Percentiles rank a stretch among this genome's conserved stretches.
These are phyloP conservation scores for Cotesia glomerata DNA, from an alignment of 1,140 invertebrate genomes.

Conservation along the genomic window DNA sequence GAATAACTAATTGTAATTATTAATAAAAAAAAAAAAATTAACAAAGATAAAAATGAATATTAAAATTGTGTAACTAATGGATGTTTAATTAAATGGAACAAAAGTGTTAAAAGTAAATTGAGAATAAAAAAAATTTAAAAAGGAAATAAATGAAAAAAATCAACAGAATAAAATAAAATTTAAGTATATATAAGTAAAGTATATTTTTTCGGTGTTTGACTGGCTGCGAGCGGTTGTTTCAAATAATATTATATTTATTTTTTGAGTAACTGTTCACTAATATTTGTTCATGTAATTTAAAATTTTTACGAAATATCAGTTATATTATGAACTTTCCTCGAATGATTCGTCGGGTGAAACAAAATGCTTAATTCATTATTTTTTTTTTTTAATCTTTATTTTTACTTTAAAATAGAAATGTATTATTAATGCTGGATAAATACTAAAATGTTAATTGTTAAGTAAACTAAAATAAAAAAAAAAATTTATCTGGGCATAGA, in stretches of 20 bases:
- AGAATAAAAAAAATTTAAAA: background rate
- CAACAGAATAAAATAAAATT: background rate
- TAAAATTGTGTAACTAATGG: background rate
- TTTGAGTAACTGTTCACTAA: conserved; percentile 9
- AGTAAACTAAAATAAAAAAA: background rate
- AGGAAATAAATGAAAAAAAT: conserved; percentile 6
- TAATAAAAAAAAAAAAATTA: too few relatives aligned
- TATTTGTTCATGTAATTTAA: conserved; percentile 31
- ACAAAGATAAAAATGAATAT: background rate
- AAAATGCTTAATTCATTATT: background rate
- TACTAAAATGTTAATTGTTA: background rate
- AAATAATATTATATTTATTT: conserved; percentile 35
- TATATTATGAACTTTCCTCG: too few relatives aligned
- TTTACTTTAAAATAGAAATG: conserved; percentile 6
- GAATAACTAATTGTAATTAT: too few relatives aligned
- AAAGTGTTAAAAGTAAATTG: background rate
- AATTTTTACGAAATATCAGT: conserved; percentile 10
- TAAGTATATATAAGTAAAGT: too few relatives aligned
- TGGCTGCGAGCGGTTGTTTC: conserved; percentile 45
- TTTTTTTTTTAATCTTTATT: background rate
- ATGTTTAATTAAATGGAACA: background rate
- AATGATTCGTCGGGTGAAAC: too few relatives aligned
- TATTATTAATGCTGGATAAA: background rate
- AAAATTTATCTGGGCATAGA: background rate
- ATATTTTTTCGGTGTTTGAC: background rate